These are phyloP conservation scores for Perdita meconis DNA, from an alignment of 2,888 invertebrate species.

Conservation along the genomic window DNA sequence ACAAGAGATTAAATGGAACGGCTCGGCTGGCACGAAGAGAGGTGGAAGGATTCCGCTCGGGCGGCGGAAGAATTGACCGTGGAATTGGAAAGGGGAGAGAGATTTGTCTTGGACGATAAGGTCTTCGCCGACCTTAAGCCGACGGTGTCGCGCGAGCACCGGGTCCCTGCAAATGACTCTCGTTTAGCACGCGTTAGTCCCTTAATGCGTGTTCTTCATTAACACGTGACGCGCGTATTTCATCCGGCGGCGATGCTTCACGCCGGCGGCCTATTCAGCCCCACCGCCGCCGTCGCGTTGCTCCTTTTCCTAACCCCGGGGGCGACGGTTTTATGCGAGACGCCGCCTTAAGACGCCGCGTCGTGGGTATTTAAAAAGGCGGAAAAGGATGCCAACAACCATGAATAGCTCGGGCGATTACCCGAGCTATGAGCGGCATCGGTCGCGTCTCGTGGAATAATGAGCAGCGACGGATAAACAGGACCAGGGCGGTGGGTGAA, in stretches of 20 bases:
- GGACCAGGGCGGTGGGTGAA: neutral
- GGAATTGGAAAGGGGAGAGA: constrained; percentile 52
- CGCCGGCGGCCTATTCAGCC: neutral
- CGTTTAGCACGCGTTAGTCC: constrained; percentile 34
- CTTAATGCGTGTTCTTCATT: constrained; percentile 42
- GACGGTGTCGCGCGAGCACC: constrained; percentile 34
- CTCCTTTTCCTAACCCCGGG: neutral
- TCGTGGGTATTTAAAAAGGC: constrained; percentile 45
- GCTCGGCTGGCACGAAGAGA: constrained; percentile 19
- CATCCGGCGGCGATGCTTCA: constrained; percentile 20
- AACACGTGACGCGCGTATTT: constrained; percentile 33
- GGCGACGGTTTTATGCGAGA: constrained; percentile 33
- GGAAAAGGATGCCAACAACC: constrained; percentile 25
- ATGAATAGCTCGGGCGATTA: constrained; percentile 36
- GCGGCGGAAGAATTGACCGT: constrained; percentile 57
- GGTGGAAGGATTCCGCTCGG: constrained; percentile 37
- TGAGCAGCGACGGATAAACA: constrained; percentile 37
- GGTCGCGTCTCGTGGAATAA: constrained; percentile 42
- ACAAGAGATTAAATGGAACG: constrained; percentile 57
- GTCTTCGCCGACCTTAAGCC: constrained; percentile 22
- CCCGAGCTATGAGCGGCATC: constrained; percentile 8
- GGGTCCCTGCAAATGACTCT: neutral
- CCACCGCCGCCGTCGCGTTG: neutral
- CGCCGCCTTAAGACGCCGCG: constrained; percentile 3
- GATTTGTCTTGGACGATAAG: constrained; percentile 58